Percentiles rank a stretch among this genome's conserved stretches.
These are phyloP conservation scores for Eupithecia insigniata DNA, from an alignment of 2,888 invertebrate species.

Conservation along the genomic window DNA sequence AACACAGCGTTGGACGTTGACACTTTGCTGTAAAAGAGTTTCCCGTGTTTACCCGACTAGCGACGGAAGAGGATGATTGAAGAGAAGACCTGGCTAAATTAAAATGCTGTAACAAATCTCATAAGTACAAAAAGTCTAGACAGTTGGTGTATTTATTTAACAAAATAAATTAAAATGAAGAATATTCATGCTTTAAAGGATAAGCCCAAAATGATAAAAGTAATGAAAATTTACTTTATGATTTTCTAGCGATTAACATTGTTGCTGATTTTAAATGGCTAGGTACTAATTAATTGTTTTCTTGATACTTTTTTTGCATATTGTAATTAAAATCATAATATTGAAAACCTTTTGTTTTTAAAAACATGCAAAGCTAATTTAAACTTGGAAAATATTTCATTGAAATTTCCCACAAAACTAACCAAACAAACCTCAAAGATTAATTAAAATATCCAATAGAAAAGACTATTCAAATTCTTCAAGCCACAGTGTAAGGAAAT, in stretches of 20 bases:
- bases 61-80: too few species aligned
- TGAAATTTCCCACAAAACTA: slow-evolving; percentile 3
- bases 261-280: too few species aligned
- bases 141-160: background rate
- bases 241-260: too few species aligned
- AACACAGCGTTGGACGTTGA: background rate
- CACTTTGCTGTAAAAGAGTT: background rate
- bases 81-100: background rate
- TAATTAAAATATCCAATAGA: slow-evolving; percentile 29
- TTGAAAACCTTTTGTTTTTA: too few species aligned
- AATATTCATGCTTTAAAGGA: too few species aligned
- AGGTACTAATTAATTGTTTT: too few species aligned
- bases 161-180: too few species aligned
- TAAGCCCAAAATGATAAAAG: too few species aligned
- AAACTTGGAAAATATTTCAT: slow-evolving; percentile 4
- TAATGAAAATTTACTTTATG: too few species aligned
- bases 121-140: background rate
- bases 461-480: slow-evolving; percentile 37
- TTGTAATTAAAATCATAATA: too few species aligned
- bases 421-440: slow-evolving; percentile 6
- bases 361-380: background rate
- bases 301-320: background rate
- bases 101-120: background rate
- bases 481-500: slow-evolving; percentile 40
- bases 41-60: too few species aligned